Conservation (phyloP, 2,113 vertebrate species). For the Butastur rufipennis region DNA sequence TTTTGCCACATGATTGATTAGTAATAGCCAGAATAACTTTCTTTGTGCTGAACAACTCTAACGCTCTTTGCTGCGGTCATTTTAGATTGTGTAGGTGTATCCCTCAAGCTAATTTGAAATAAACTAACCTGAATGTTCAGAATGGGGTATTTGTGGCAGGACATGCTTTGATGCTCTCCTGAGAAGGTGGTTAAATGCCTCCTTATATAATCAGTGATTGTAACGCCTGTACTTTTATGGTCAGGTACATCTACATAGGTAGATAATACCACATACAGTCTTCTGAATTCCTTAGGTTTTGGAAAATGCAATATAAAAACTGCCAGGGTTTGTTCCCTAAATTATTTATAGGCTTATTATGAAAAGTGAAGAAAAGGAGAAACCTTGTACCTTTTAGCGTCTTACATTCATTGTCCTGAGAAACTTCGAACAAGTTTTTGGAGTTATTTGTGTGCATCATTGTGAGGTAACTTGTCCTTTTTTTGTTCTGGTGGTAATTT, state of each 20-base stretch:
- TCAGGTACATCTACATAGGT: background rate
- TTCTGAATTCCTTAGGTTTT: background rate
- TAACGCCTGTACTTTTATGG: fast-evolving
- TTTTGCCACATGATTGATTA: background rate
- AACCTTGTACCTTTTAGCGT: background rate
- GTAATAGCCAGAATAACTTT: background rate
- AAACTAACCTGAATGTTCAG: background rate
- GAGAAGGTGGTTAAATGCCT: background rate
- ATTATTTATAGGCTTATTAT: background rate
- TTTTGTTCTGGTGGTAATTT: background rate
- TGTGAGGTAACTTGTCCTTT: background rate
- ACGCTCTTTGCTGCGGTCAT: background rate
- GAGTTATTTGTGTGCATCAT: background rate
- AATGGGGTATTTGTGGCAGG: background rate
- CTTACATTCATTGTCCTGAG: background rate
- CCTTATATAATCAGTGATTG: background rate
- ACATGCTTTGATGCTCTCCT: background rate
- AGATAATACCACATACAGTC: background rate
- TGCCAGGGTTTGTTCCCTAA: background rate
- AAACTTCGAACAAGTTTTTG: background rate
- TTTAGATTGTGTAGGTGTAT: background rate
- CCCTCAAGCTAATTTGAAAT: background rate
- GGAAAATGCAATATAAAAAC: background rate
- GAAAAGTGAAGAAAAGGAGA: background rate
- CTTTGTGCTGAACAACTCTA: background rate